Base-by-base conservation (phyloP, 37 sponge, comb jelly and placozoan species). In the Bolinopsis microptera region DNA sequence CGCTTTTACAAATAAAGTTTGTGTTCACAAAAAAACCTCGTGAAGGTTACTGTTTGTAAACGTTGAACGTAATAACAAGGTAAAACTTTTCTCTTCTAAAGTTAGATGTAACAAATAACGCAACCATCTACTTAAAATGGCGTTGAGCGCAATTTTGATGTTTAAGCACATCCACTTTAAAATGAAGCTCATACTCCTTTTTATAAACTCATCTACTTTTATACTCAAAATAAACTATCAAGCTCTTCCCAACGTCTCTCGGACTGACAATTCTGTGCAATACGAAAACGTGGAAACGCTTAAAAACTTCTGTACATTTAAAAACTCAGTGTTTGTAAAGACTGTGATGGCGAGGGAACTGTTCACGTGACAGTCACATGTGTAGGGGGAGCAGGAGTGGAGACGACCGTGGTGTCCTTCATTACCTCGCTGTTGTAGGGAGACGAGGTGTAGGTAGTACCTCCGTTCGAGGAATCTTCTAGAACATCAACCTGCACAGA, bases 301-400 rank as follows among this genome's bases (percentile, higher is more conserved):
- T 77, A 77, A 77, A 77, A 77, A 77, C 80, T 35, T 77, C 80
- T 77, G 80, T 77, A 77, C 80, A 77, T 16, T 77, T 77, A 77
- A 77, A 77, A 77, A 77, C 61, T 48, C 9, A 48, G 61, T 48
- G 61, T 48, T 48, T 13, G 61, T 5, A 48, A 48, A 48, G 61
- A 48, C 61, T 48, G 61, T 48, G 13, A 5, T 48, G 9, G 5
- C 9, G 5, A 48, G 61, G 61, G 61, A 13, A 28, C 35, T 35
- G 80, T 13, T 77, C 80, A 77, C 33, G 80, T 77, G 80, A 77
- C 80, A 77, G 80, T 77, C 18, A 77, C 80, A 36, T 77, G 80
- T 27, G 33, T 77, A 21, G 35, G 18, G 37, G 80, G 36, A 5
- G 74, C 74, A n/a, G 74, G 30, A n/a, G 74, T n/a, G 3, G 30